Evolutionary conservation across 2,888 invertebrate genomes (phyloP).

Genomic region (Oscheius sp.): DNA sequence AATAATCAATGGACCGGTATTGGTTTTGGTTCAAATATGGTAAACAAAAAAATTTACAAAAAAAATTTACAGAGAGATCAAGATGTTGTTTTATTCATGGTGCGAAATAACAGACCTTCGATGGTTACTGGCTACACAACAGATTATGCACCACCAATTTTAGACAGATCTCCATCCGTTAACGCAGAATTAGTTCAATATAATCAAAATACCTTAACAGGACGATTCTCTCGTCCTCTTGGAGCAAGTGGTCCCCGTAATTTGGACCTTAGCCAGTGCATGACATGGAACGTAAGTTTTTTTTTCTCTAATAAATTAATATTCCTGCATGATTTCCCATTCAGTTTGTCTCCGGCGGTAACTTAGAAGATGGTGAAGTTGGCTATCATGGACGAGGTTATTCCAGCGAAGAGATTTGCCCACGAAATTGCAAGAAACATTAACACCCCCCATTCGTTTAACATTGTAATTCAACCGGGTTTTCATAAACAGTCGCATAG

Average conservation of each 20-base stretch:
- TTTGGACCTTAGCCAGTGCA: constrained; percentile 32
- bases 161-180: constrained; percentile 38
- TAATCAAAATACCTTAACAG: constrained; percentile 46
- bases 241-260: constrained; percentile 26
- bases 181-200: constrained; percentile 40
- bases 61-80: constrained; percentile 37
- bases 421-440: constrained; percentile 38
- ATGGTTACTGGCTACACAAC: constrained; percentile 41
- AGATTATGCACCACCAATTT: constrained; percentile 43
- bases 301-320: not conserved
- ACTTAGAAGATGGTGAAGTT: constrained; percentile 43
- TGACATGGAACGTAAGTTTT: constrained; percentile 50
- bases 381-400: constrained; percentile 38
- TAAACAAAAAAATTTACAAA: constrained; percentile 1
- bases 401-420: constrained; percentile 36
- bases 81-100: constrained; percentile 41
- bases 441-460: not conserved
- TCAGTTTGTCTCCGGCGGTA: constrained; percentile 46
- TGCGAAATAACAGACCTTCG: constrained; percentile 35
- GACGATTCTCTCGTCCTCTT: constrained; percentile 43
- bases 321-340: constrained; percentile 9
- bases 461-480: constrained; percentile 11
- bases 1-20: constrained; percentile 53
- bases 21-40: constrained; percentile 47
- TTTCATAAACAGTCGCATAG: not conserved